These are phyloP conservation scores for Zaprionus africanus DNA, from an alignment of 1,140 invertebrate genomes.

Conservation along the genomic window DNA sequence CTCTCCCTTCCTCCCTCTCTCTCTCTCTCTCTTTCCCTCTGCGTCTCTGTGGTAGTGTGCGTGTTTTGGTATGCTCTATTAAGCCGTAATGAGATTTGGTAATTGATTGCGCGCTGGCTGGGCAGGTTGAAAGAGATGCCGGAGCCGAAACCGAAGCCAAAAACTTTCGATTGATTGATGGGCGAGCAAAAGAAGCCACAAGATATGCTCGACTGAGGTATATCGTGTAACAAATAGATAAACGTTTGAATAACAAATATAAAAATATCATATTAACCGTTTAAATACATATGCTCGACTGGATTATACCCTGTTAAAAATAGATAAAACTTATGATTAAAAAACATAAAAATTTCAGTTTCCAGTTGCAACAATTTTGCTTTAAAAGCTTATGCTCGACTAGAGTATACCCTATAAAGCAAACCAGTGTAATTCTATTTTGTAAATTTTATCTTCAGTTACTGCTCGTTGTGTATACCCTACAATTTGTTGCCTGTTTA, in stretches of 20 bases:
- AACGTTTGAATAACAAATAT: neutral
- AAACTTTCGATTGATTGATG: constrained; percentile 70
- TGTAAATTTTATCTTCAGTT: neutral
- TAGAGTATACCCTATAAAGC: neutral
- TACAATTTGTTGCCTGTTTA: neutral
- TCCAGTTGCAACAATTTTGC: neutral
- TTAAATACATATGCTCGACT: too few relatives aligned
- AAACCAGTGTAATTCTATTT: neutral
- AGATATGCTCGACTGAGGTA: neutral
- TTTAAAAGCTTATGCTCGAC: neutral
- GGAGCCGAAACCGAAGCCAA: constrained; percentile 39
- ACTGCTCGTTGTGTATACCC: neutral
- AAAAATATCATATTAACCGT: too few relatives aligned
- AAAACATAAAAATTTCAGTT: too few relatives aligned
- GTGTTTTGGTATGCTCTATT: constrained; percentile 68
- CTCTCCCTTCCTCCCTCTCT: neutral
- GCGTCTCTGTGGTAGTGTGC: neutral
- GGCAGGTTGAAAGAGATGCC: constrained; percentile 39
- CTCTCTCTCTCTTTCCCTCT: neutral
- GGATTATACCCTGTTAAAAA: neutral
- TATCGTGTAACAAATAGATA: neutral
- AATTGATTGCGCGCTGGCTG: constrained; percentile 70
- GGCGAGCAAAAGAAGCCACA: neutral
- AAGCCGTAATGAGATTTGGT: constrained; percentile 80
- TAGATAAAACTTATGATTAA: neutral